These are phyloP conservation scores for Phalacrocorax pelagicus DNA, from an alignment of 2,113 vertebrate genomes.

Conservation along the genomic window DNA sequence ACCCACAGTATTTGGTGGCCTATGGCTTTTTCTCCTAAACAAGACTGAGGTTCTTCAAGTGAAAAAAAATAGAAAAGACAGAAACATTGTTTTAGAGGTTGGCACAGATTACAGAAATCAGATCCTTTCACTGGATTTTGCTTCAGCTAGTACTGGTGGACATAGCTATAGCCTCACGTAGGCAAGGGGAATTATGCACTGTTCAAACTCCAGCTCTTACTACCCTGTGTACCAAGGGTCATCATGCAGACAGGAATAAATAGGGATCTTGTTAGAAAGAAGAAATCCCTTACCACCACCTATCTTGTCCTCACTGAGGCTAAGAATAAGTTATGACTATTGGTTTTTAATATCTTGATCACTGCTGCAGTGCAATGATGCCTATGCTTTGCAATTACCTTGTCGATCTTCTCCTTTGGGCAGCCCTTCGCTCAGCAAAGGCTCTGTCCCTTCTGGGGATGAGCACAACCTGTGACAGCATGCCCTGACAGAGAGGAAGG, in stretches of 20 bases:
- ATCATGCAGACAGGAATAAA: background rate
- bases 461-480: background rate
- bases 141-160: background rate
- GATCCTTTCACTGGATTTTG: background rate
- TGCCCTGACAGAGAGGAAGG: background rate
- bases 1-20: background rate
- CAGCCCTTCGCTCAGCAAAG: background rate
- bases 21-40: background rate
- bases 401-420: background rate
- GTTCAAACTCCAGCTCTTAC: background rate
- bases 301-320: background rate
- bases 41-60: background rate
- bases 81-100: background rate
- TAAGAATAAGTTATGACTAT: background rate
- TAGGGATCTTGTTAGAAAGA: background rate
- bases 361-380: background rate
- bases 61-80: background rate
- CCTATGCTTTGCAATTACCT: background rate
- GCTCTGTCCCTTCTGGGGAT: background rate
- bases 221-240: fast-evolving
- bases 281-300: background rate
- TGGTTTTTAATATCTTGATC: background rate
- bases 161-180: background rate
- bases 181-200: background rate
- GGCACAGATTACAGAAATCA: background rate